Base-by-base conservation (phyloP, 2,113 vertebrate genomes). In the Microcebus griseorufus region DNA sequence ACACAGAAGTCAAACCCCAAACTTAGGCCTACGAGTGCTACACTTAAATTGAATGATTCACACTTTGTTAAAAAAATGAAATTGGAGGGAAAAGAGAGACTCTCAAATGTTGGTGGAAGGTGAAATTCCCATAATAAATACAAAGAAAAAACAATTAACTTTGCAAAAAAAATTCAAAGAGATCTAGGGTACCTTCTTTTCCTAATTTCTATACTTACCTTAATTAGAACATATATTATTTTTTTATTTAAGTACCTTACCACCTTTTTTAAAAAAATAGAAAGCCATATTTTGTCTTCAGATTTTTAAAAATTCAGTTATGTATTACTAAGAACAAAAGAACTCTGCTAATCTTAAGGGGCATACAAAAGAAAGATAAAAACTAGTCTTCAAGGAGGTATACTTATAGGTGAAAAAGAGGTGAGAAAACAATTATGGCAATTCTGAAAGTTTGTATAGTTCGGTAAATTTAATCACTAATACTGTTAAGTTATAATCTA, bases 101-200 rank as follows among this genome's bases (percentile, higher is more conserved):
- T 83, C 34, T 87, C n/a, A 83, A 92, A 60, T 91, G 25, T n/a
- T 92, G 55, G 27, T 58, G 13, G 90, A 83, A 62, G 48, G 25
- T 48, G 17, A 93, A 87, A 64, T 81, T 72, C 34, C 48, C 55
- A 32, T 23, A 78, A 93, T 13, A 96, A 94, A 86, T 42, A 87
- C 3, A 93, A 94, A 83, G 25, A 93, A 80, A 60, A 67, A 53
- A 84, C 32, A 85, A 88, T 60, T 32, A 92, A 65, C 51, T 91
- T 76, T 51, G 55, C 11, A 34, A 76, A 64, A 11, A 34, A 16
- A 76, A 55, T 25, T 72, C 22, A 92, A 90, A 51, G 45, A 58
- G 27, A 92, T 90, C 45, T 78, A 42, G 55, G 34, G 3, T 69
- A 95, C 70, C 76, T 94, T 94, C 60, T 81, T 94, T 93, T 94